Evolutionary conservation across 1,140 invertebrate genomes (phyloP), one percentile per base, ranked within the genome.

Genomic region (Thrips palmi): DNA sequence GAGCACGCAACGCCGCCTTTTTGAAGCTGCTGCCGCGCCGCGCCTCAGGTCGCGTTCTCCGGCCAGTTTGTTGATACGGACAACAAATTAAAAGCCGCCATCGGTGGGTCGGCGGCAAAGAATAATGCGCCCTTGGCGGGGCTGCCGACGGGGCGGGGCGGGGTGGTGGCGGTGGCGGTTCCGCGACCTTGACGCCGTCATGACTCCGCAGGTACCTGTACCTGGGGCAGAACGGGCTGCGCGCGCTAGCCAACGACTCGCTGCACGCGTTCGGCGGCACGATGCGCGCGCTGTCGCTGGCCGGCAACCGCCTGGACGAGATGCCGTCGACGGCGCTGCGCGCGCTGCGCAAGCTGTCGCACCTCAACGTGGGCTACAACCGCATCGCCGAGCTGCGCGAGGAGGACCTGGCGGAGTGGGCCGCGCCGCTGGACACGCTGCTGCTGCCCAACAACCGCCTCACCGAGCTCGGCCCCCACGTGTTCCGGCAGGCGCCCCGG

Each of bases 301-400:
- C 78, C 20, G 79, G 79, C 1, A 89, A 89, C 55, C 71, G 69
- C 50, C 65, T 89, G 40, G 69, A 64, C 32, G 59, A 62, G 30
- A 68, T 88, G 18, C 84, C 85, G 2, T 63, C 66, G 7, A 53
- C 68, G 19, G 65, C 73, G 0, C 52, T 91, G 15, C 63, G 63
- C 45, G 66, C 71, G 49, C 74, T 80, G 47, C 68, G 68, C 4
- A 69, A 65, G 41, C 59, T 91, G 28, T 64, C 77, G 10, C 83
- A 87, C 56, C 63, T 91, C 31, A 87, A 88, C 58, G 67, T 88
- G 39, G 83, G 80, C 20, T 86, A 88, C 51, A 91, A 91, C 53
- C 71, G 70, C 45, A 86, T 91, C 47, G 64, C 67, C 19, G 69
- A 77, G 46, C 68, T 91, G 33, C 63, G 68, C 30, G 65, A 71